Percentiles rank a stretch among this genome's conserved stretches.
Conservation (phyloP, 2,888 invertebrate genomes). For the Strigamia crassipes region DNA sequence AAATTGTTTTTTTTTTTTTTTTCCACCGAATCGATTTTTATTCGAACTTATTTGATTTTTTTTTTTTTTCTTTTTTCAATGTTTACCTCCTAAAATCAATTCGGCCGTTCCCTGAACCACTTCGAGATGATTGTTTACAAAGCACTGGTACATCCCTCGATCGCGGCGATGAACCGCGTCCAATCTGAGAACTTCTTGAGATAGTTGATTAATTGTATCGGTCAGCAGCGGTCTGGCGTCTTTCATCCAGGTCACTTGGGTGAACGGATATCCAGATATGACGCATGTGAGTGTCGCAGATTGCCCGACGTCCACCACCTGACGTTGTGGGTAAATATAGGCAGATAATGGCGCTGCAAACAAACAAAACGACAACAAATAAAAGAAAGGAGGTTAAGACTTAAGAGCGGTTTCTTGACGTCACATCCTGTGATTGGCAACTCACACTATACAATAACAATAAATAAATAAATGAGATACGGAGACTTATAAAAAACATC, state of each 20-base stretch:
- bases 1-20: neutral
- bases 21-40: neutral
- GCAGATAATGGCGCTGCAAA: constrained; percentile 51
- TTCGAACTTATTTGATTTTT: neutral
- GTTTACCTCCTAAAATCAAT: constrained; percentile 64
- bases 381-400: no score
- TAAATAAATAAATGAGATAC: no score
- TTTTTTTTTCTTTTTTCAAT: neutral
- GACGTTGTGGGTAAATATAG: constrained; percentile 50
- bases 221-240: constrained; percentile 54
- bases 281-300: constrained; percentile 53
- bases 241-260: constrained; percentile 54
- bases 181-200: constrained; percentile 54
- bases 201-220: constrained; percentile 49
- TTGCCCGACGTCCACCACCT: constrained; percentile 53
- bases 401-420: no score
- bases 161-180: constrained; percentile 57
- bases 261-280: constrained; percentile 50
- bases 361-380: neutral
- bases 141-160: constrained; percentile 60
- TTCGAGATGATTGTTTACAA: constrained; percentile 55
- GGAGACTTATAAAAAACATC: no score
- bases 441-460: no score
- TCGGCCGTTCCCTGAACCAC: constrained; percentile 74
- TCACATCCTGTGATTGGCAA: no score